Conservation (phyloP, 2,888 invertebrate species). For the Eudasyphora cyanicolor region DNA sequence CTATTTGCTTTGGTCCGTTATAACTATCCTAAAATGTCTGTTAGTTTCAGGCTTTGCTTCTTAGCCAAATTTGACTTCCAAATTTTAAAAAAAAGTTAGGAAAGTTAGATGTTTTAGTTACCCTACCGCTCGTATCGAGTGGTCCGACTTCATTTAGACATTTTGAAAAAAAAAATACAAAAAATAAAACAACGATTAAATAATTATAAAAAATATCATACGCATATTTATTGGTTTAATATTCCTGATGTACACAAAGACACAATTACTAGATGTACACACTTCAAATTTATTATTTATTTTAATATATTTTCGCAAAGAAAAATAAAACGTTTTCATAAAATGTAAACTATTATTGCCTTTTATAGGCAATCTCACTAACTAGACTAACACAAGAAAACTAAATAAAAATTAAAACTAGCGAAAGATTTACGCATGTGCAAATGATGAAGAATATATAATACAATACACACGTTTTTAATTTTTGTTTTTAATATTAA, state of each 20-base stretch:
- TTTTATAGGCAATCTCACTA: too few relatives aligned
- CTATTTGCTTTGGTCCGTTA: too few relatives aligned
- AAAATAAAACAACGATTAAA: slow-evolving; percentile 6
- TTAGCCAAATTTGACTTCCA: too few relatives aligned
- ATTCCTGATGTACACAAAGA: slow-evolving; percentile 65
- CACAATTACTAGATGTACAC: slow-evolving; percentile 55
- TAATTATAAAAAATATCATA: slow-evolving; percentile 52
- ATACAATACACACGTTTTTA: slow-evolving; percentile 6
- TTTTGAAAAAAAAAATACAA: not conserved
- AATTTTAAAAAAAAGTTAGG: too few relatives aligned
- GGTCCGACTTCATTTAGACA: too few relatives aligned
- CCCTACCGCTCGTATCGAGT: too few relatives aligned
- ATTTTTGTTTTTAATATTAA: not conserved
- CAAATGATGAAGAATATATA: not conserved
- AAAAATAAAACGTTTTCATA: not conserved
- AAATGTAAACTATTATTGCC: too few relatives aligned
- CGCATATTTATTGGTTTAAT: slow-evolving; percentile 64
- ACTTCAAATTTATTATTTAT: slow-evolving; percentile 35
- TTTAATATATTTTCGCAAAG: not conserved
- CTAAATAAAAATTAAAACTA: slow-evolving; percentile 21
- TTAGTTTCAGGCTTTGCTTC: too few relatives aligned
- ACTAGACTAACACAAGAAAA: not conserved
- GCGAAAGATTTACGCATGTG: not conserved
- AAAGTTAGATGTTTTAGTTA: too few relatives aligned
- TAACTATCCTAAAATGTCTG: too few relatives aligned